phyloP scores from a whole-genome alignment of 1,140 invertebrate genomes.

The Drosophila seguyi region DNA sequence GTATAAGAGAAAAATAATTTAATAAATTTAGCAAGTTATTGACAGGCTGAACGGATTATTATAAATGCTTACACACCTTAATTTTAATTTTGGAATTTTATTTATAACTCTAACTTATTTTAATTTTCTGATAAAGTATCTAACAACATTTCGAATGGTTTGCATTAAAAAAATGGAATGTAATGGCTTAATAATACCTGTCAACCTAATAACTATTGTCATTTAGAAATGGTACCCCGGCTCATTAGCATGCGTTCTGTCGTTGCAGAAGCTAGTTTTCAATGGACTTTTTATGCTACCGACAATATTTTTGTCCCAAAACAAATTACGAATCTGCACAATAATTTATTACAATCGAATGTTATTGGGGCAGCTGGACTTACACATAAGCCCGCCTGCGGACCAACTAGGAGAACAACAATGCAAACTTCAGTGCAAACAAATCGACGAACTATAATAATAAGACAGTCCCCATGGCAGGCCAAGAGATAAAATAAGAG shows the following conservation, averaged over 20 bases:
- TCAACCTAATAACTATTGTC: not conserved
- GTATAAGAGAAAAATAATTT: not conserved
- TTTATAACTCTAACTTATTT: not conserved
- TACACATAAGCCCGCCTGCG: constrained; percentile 8
- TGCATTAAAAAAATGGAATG: not conserved
- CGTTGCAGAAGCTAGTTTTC: not conserved
- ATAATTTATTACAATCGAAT: constrained; percentile 70
- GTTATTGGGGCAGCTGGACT: constrained; percentile 61
- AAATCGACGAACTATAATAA: constrained; percentile 75
- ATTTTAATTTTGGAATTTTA: not conserved
- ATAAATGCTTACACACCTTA: not conserved
- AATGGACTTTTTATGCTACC: constrained; percentile 14
- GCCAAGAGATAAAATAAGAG: constrained; percentile 48
- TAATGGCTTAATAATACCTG: not conserved
- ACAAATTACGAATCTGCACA: constrained; percentile 69
- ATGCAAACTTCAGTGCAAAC: constrained; percentile 62
- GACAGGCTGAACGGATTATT: not conserved
- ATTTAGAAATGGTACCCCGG: not conserved
- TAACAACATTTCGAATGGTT: not conserved
- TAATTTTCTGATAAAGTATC: not conserved
- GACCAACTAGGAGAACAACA: constrained; percentile 52
- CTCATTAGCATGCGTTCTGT: not conserved
- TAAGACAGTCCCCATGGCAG: constrained; percentile 63
- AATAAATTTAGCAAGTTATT: not conserved
- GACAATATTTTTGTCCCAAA: constrained; percentile 59